Base-by-base conservation (phyloP, 2,888 invertebrate genomes). In the Phania funesta region DNA sequence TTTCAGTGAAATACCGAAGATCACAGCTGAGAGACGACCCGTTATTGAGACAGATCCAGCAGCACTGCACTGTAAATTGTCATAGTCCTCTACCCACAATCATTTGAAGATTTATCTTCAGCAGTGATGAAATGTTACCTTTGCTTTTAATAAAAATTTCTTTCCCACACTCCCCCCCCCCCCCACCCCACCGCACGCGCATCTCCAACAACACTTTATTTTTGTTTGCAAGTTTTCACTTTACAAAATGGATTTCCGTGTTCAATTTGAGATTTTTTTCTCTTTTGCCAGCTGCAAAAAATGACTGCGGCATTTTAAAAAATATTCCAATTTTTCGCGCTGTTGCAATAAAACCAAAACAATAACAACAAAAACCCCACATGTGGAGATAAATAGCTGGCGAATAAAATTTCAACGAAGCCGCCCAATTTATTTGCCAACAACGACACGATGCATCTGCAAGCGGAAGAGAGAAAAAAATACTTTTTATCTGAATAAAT, bases 341-440 rank as follows among this genome's bases (percentile, higher is more conserved):
- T 24, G 11, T 16, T 46, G 35, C 62, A 56, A 35, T 41, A 62
- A 62, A 16, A 70, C 41, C 65, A n/a, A 29, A 35, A 46, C 20
- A 24, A 22, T 7, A 65, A 22, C 18, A 52, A 50, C 8, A 56
- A 41, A 22, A 29, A 20, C 26, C 22, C n/a, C n/a, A n/a, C n/a
- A n/a, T n/a, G n/a, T n/a, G n/a, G n/a, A 24, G 9, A 64, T 65
- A 65, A 64, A 71, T 62, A 52, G 52, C 54, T n/a, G 9, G 44
- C 44, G 18, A 60, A 64, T 24, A 68, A 54, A 54, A 44, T 20
- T 56, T 41, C 3, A 65, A 67, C 38, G 76, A 67, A 60, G 71
- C 80, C 75, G 26, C 52, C 48, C 68, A 71, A 76, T 80, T 80
- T 71, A 65, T 80, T 70, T 75, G 62, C 54, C 54, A 65, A 80